A percentile compares a stretch with the other conserved stretches of the same genome.
Evolutionary conservation across 2,113 vertebrate genomes (phyloP).

Genomic region (Bolborhynchus lineola): DNA sequence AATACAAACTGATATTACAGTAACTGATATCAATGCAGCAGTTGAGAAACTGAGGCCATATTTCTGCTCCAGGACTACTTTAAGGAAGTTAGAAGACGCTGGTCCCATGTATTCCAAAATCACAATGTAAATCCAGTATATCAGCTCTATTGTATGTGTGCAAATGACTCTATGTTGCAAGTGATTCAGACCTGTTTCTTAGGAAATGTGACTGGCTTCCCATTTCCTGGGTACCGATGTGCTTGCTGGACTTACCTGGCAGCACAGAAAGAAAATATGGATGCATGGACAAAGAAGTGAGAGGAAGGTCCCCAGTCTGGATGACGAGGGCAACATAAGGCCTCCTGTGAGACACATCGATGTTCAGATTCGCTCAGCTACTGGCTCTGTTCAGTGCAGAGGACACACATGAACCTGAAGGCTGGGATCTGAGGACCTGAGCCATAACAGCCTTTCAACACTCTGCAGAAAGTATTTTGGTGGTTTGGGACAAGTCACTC

Average conservation of each 20-base stretch:
- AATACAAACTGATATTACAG: background rate
- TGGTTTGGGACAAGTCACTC: background rate
- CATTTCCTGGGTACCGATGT: background rate
- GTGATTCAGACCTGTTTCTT: background rate
- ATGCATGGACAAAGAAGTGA: background rate
- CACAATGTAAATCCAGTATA: background rate
- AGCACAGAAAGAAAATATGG: background rate
- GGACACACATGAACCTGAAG: fast-evolving
- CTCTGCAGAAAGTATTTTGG: background rate
- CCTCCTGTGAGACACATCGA: background rate
- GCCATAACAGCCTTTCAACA: background rate
- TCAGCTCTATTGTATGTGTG: background rate
- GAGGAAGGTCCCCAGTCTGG: background rate
- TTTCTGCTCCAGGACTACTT: background rate
- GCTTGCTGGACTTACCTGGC: background rate
- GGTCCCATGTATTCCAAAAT: background rate
- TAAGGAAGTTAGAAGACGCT: background rate
- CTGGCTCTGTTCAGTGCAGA: background rate
- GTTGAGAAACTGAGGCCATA: background rate
- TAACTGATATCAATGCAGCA: background rate
- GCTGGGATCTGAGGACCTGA: background rate
- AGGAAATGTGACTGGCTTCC: background rate
- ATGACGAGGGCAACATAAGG: fast-evolving
- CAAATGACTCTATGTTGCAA: background rate
- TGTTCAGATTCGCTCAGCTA: background rate